Evolutionary conservation across 2,888 invertebrate species (phyloP).

Genomic region (Lepidocyrtoides sp.): DNA sequence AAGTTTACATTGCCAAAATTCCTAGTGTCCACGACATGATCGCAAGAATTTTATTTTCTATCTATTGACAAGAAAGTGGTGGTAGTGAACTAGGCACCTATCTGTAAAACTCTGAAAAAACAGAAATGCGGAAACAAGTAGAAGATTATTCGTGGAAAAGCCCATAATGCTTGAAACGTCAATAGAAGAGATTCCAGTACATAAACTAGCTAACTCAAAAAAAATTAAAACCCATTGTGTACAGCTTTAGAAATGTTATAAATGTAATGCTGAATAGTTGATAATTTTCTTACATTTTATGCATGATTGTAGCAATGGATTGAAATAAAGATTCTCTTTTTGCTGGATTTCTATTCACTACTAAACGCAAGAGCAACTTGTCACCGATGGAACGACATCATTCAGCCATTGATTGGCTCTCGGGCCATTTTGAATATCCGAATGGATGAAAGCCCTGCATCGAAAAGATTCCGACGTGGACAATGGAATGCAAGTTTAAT

Average conservation of each 20-base stretch:
- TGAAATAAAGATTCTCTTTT: slow-evolving; percentile 9
- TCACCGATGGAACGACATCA: slow-evolving; percentile 35
- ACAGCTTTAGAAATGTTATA: too few relatives aligned
- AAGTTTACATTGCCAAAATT: too few relatives aligned
- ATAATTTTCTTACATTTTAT: too few relatives aligned
- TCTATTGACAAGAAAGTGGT: too few relatives aligned
- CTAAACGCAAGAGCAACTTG: slow-evolving; percentile 46
- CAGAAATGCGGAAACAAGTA: too few relatives aligned
- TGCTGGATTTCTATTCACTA: slow-evolving; percentile 31
- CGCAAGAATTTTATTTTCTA: too few relatives aligned
- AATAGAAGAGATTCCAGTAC: slow-evolving; percentile 24
- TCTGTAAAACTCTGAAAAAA: too few relatives aligned
- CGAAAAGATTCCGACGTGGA: slow-evolving; percentile 55
- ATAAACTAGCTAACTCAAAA: too few relatives aligned
- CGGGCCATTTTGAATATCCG: slow-evolving; percentile 44
- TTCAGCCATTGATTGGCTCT: not conserved
- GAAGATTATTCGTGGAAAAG: not conserved
- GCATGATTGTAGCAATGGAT: slow-evolving; percentile 50
- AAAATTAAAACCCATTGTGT: too few relatives aligned
- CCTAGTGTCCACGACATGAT: too few relatives aligned
- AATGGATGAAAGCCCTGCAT: slow-evolving; percentile 43
- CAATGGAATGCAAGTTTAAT: slow-evolving; percentile 50
- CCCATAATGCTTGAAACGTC: not conserved
- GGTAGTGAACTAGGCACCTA: too few relatives aligned
- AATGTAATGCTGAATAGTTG: too few relatives aligned